These are phyloP conservation scores for Oplegnathus fasciatus DNA, from an alignment of 2,113 vertebrate genomes.

Conservation along the genomic window DNA sequence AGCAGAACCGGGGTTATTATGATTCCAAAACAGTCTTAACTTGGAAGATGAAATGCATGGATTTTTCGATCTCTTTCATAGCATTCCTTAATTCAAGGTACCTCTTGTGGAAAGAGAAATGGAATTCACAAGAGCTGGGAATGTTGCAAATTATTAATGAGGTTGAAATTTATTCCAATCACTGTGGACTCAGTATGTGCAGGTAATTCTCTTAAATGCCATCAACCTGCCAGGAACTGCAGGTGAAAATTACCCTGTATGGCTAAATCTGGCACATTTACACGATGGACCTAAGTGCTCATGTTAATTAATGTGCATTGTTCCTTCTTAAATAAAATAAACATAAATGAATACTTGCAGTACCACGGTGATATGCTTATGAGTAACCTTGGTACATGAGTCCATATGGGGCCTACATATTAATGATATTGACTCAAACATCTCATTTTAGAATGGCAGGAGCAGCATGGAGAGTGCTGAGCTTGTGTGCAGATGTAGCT, in stretches of 20 bases:
- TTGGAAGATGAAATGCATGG: slow-evolving; percentile 57
- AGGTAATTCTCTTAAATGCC: slow-evolving; percentile 50
- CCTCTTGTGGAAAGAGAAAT: slow-evolving; percentile 26
- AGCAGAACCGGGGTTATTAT: slow-evolving; percentile 61
- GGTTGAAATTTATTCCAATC: slow-evolving; percentile 66
- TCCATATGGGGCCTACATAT: slow-evolving; percentile 39
- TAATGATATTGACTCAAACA: slow-evolving; percentile 60
- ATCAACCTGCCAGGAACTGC: too few relatives aligned
- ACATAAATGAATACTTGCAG: slow-evolving; percentile 28
- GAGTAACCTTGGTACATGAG: slow-evolving; percentile 28
- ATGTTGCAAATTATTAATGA: slow-evolving; percentile 70
- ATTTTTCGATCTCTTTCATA: slow-evolving; percentile 28
- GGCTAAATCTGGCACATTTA: too few relatives aligned
- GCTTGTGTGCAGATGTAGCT: background rate
- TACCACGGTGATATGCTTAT: slow-evolving; percentile 22
- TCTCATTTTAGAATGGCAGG: slow-evolving; percentile 41
- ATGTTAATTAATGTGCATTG: too few relatives aligned
- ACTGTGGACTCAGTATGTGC: slow-evolving; percentile 34
- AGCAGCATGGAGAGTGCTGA: background rate
- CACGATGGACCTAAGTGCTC: too few relatives aligned
- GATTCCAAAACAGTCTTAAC: slow-evolving; percentile 71
- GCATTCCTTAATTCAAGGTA: slow-evolving; percentile 28
- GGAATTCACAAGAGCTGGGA: slow-evolving; percentile 43
- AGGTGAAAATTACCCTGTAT: too few relatives aligned
- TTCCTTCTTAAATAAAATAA: too few relatives aligned